Base-by-base conservation (phyloP, 2,797 vertebrate species). In the Pyrocephalus nanus region DNA sequence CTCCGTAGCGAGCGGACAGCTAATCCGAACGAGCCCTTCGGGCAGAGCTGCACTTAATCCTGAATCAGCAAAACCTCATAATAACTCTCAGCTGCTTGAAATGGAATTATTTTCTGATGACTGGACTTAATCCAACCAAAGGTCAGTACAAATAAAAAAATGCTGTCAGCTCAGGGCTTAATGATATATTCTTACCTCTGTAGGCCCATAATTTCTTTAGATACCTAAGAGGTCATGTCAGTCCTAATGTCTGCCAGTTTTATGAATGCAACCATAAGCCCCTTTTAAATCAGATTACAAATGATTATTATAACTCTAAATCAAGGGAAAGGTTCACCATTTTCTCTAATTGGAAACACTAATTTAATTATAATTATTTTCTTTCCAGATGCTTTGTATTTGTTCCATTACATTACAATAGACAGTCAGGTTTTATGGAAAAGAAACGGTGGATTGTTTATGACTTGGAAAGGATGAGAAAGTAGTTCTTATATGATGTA, bases 21-120 rank as follows among this genome's bases (percentile, higher is more conserved):
- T 86, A 58, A 74, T 71, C 53, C 86, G 95, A 95, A 97, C 18
- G 23, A 96, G 82, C 77, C 91, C 77, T 61, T 77, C 82, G 42
- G 79, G 43, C 67, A 74, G 89, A 93, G 83, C 81, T 76, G 88
- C 92, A 66, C 90, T 96, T 97, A 97, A 97, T 97, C 95, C 94
- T 96, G 96, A 97, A 95, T 96, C 97, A 97, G 97, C 96, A 96
- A 96, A 95, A 94, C 88, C 81, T 81, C 93, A 73, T 95, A 83
- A 97, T 94, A 96, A 96, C 91, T 91, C 96, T 97, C 97, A 97
- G 97, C 90, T 97, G 95, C 96, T 94, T 94, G 69, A 96, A 96
- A 97, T 95, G 86, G 93, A 96, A 97, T 98, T 97, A 97, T 97
- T 97, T 97, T 96, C 96, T 96, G 97, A 96, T 96, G 82, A 92